Conservation (phyloP, 2,113 vertebrate genomes). For the Mirza zaza region DNA sequence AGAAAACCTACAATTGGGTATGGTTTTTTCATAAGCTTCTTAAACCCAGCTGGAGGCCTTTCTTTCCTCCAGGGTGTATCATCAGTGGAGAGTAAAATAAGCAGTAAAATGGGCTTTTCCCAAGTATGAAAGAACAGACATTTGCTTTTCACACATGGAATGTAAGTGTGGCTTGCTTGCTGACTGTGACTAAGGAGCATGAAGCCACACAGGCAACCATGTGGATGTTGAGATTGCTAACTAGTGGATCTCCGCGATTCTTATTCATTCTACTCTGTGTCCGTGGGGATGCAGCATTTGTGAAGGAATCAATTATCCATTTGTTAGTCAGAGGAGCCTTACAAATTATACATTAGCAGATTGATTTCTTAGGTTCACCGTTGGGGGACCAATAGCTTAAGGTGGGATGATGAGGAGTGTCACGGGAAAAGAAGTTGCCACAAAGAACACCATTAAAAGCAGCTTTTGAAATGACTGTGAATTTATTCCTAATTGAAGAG, state of each 20-base stretch:
- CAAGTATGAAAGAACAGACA: constrained; percentile 61
- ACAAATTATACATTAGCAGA: constrained; percentile 91
- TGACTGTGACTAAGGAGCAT: constrained; percentile 75
- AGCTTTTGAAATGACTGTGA: constrained; percentile 82
- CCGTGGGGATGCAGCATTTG: constrained; percentile 87
- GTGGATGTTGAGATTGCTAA: constrained; percentile 69
- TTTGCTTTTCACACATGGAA: constrained; percentile 81
- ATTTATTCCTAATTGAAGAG: constrained; percentile 88
- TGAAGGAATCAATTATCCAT: constrained; percentile 91
- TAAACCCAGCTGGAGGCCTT: not conserved
- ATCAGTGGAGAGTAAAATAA: constrained; percentile 35
- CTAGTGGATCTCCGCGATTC: constrained; percentile 76
- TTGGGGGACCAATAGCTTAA: constrained; percentile 81
- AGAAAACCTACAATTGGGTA: not conserved
- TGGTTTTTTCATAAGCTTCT: constrained; percentile 16
- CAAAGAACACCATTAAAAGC: constrained; percentile 87
- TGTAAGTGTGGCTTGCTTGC: constrained; percentile 58
- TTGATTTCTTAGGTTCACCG: constrained; percentile 88
- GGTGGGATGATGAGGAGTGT: constrained; percentile 85
- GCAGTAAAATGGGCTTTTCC: constrained; percentile 67
- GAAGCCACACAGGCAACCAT: constrained; percentile 61
- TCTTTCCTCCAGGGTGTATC: not conserved
- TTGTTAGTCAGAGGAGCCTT: constrained; percentile 88
- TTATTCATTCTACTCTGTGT: constrained; percentile 79
- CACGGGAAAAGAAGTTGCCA: constrained; percentile 84